Percentiles rank a stretch among this genome's conserved stretches.
Evolutionary conservation across 2,797 vertebrate species (phyloP).

Genomic region (Channa striata): DNA sequence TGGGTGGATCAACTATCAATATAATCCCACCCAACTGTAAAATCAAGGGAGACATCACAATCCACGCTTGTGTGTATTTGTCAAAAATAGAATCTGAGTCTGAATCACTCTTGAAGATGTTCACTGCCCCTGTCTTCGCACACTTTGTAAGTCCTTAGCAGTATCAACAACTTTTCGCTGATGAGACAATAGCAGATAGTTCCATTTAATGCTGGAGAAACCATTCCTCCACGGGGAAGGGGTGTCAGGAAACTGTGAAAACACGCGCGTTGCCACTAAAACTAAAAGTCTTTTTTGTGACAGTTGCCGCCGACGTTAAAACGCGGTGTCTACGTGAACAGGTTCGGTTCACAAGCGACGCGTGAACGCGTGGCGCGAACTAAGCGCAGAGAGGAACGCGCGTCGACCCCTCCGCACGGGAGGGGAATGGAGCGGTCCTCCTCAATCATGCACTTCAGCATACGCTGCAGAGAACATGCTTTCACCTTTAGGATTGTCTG

Average conservation of each 20-base stretch:
- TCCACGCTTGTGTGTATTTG: background rate
- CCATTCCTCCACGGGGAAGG: constrained; percentile 75
- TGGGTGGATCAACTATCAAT: constrained; percentile 37
- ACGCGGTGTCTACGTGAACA: rapidly evolving
- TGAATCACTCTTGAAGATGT: background rate
- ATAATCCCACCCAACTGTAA: constrained; percentile 17
- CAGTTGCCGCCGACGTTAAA: background rate
- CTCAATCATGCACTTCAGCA: constrained; percentile 91
- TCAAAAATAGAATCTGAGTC: too few relatives aligned
- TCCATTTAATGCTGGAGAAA: constrained; percentile 86
- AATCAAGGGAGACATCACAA: constrained; percentile 8
- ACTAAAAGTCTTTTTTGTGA: rapidly evolving
- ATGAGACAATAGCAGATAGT: constrained; percentile 91
- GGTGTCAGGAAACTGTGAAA: constrained; percentile 44
- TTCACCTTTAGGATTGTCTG: constrained; percentile 87
- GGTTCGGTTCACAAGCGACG: background rate
- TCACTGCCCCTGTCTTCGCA: background rate
- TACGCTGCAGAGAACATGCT: constrained; percentile 85
- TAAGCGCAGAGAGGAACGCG: background rate
- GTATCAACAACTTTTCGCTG: constrained; percentile 89
- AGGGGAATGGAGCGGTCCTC: constrained; percentile 85
- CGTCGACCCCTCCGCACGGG: constrained; percentile 40
- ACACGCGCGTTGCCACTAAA: rapidly evolving
- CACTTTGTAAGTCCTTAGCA: constrained; percentile 52
- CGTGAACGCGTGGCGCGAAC: rapidly evolving